phyloP scores from a whole-genome alignment of 1,140 invertebrate species.

The Drosophila sturtevanti region DNA sequence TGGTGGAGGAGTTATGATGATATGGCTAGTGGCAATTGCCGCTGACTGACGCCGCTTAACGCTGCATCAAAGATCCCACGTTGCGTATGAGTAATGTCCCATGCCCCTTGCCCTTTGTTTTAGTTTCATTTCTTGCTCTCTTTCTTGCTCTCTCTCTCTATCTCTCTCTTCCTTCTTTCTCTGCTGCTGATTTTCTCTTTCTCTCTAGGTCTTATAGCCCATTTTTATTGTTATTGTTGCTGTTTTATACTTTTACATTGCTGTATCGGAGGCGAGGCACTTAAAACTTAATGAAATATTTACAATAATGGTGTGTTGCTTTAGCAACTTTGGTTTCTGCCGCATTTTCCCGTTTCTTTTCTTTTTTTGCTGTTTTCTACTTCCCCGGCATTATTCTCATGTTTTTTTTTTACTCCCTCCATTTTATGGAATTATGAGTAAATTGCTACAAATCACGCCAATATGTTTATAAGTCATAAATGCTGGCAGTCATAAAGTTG shows the following conservation, averaged over 20 bases:
- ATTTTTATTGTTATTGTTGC: conserved; percentile 66
- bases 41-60: conserved; percentile 33
- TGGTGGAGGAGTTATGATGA: background rate
- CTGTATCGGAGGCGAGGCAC: conserved; percentile 57
- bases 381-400: background rate
- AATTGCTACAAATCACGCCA: conserved; percentile 76
- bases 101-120: background rate
- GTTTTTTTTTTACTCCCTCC: conserved; percentile 8
- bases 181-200: background rate
- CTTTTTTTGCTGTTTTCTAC: background rate
- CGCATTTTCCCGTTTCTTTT: conserved; percentile 30
- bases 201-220: conserved; percentile 23
- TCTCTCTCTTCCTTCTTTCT: background rate
- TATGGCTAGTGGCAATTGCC: background rate
- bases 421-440: conserved; percentile 56
- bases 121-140: background rate
- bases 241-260: conserved; percentile 15
- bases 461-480: conserved; percentile 46
- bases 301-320: conserved; percentile 70
- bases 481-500: conserved; percentile 24
- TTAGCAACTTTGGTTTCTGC: conserved; percentile 46
- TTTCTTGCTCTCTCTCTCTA: background rate
- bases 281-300: conserved; percentile 80
- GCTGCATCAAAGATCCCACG: conserved; percentile 49
- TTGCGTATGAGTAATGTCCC: conserved; percentile 74